Evolutionary conservation across 2,888 invertebrate species (phyloP).

Genomic region (Heliconius sara): DNA sequence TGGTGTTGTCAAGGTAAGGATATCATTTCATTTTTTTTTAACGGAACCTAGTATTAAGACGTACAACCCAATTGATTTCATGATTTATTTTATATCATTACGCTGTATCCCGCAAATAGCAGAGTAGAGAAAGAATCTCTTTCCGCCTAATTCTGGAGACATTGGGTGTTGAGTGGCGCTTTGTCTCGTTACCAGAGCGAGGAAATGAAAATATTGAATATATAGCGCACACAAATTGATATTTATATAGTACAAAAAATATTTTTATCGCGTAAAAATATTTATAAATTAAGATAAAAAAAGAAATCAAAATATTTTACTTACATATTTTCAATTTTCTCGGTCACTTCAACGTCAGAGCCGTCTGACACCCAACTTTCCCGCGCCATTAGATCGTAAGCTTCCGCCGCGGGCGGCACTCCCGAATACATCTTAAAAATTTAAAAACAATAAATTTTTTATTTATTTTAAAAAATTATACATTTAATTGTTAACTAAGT

Average conservation of each 20-base stretch:
- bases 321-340: slow-evolving; percentile 75
- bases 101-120: background rate
- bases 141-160: background rate
- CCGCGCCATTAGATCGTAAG: slow-evolving; percentile 87
- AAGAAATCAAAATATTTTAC: slow-evolving; percentile 48
- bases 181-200: background rate
- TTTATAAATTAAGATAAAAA: background rate
- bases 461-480: background rate
- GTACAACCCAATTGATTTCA: too few species aligned
- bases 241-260: background rate
- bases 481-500: background rate
- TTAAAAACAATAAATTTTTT: background rate
- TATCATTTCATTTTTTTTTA: background rate
- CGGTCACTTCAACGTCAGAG: slow-evolving; percentile 83
- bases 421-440: slow-evolving; percentile 82
- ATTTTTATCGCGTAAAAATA: background rate
- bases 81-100: too few species aligned
- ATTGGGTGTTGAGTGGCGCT: background rate
- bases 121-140: background rate
- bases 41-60: too few species aligned
- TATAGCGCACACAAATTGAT: background rate
- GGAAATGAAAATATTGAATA: background rate
- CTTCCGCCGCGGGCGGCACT: slow-evolving; percentile 70
- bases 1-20: background rate
- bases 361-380: slow-evolving; percentile 89